phyloP scores from a whole-genome alignment of 2,888 invertebrate species.

The Lagria hirta region DNA sequence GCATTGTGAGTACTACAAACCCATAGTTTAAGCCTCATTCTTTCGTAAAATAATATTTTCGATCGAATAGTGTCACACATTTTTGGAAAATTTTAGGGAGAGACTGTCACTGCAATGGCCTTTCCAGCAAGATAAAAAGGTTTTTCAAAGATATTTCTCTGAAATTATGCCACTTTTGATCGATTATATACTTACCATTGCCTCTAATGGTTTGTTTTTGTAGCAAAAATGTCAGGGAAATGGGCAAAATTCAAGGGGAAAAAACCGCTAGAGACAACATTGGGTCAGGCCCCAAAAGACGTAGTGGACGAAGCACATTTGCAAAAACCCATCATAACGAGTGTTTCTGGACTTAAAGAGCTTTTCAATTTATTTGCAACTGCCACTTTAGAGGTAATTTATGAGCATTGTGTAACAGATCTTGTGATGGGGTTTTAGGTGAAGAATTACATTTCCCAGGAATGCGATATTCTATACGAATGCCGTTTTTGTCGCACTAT shows the following conservation, averaged over 20 bases:
- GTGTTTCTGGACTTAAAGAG: conserved; percentile 69
- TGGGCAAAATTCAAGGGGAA: conserved; percentile 37
- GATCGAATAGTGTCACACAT: conserved; percentile 11
- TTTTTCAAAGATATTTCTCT: not conserved
- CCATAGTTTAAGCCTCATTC: conserved; percentile 9
- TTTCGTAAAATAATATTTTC: conserved; percentile 12
- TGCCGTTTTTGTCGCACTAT: conserved; percentile 85
- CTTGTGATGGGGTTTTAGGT: conserved; percentile 63
- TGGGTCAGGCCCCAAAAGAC: conserved; percentile 43
- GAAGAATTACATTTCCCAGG: conserved; percentile 71
- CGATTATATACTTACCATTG: not conserved
- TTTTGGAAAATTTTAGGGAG: conserved; percentile 36
- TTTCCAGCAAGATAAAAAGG: not conserved
- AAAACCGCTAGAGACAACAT: conserved; percentile 44
- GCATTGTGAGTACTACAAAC: conserved; percentile 8
- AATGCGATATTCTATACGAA: conserved; percentile 88
- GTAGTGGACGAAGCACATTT: conserved; percentile 53
- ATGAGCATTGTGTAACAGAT: too few relatives aligned
- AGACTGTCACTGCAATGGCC: conserved; percentile 36
- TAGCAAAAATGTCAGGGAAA: conserved; percentile 37
- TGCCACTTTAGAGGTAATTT: conserved; percentile 71
- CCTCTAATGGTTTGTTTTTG: conserved; percentile 6
- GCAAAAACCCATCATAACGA: conserved; percentile 67
- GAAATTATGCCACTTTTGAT: not conserved
- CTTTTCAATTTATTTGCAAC: conserved; percentile 71